Evolutionary conservation across 2,797 vertebrate genomes (phyloP).

Genomic region (Pangasius krempfi): DNA sequence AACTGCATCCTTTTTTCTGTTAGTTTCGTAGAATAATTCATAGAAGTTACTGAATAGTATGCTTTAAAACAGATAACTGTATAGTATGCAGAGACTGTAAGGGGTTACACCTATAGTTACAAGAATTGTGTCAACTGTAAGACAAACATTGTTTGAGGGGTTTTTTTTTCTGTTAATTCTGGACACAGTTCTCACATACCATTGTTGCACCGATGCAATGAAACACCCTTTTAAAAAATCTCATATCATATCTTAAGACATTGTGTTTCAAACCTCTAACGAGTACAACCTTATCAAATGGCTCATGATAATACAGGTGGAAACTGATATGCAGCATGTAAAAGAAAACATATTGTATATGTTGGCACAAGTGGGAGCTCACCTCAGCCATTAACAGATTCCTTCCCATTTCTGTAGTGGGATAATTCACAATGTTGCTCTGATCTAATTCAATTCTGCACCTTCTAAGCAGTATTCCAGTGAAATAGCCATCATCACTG

Average conservation of each 20-base stretch:
- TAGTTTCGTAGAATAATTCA: background rate
- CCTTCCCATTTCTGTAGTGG: conserved; percentile 58
- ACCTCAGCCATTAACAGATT: conserved; percentile 59
- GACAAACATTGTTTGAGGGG: background rate
- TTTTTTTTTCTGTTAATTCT: background rate
- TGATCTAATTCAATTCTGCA: conserved; percentile 55
- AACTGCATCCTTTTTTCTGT: background rate
- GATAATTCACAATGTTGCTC: conserved; percentile 58
- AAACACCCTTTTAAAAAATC: background rate
- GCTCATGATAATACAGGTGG: background rate
- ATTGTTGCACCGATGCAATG: background rate
- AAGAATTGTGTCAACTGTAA: background rate
- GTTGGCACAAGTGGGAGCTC: background rate
- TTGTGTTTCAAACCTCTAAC: background rate
- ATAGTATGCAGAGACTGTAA: background rate
- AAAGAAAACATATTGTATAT: background rate
- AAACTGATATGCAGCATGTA: background rate
- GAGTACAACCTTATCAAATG: background rate
- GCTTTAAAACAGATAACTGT: background rate
- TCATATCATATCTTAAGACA: background rate
- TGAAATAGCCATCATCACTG: conserved; percentile 56
- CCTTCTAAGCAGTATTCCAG: conserved; percentile 57
- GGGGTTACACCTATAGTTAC: background rate
- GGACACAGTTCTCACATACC: background rate
- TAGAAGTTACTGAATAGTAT: background rate